Conservation (phyloP, 2,113 vertebrate genomes). For the Dromaius novaehollandiae region DNA sequence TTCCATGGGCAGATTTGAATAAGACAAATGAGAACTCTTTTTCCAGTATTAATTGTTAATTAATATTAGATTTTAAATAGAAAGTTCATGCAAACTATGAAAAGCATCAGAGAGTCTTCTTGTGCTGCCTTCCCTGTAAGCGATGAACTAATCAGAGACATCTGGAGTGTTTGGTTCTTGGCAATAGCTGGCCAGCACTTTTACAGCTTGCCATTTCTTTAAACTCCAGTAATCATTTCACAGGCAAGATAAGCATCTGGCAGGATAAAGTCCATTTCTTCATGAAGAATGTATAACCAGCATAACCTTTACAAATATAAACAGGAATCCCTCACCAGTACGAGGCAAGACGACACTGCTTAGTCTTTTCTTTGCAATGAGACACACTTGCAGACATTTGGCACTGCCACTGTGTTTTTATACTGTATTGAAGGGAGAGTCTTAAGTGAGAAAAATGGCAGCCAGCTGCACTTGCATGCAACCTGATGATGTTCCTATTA, state of each 20-base stretch:
- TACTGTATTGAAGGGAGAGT: fast-evolving
- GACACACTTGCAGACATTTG: not conserved
- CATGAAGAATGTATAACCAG: not conserved
- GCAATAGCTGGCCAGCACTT: not conserved
- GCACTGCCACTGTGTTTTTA: not conserved
- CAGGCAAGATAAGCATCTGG: not conserved
- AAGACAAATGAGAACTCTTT: not conserved
- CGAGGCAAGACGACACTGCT: not conserved
- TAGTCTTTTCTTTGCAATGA: not conserved
- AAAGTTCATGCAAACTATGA: not conserved
- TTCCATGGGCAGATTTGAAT: not conserved
- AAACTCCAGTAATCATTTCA: not conserved
- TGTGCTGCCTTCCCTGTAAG: not conserved
- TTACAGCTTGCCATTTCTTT: not conserved
- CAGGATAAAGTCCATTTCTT: not conserved
- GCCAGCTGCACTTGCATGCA: not conserved
- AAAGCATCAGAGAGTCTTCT: not conserved
- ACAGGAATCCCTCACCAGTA: not conserved
- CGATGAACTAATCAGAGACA: not conserved
- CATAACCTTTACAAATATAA: not conserved
- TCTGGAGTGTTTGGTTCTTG: not conserved
- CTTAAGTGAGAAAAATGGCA: not conserved
- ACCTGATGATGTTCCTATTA: not conserved
- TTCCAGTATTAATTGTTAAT: not conserved
- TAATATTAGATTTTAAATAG: not conserved